Evolutionary conservation across 2,113 vertebrate genomes (phyloP).

Genomic region (Turdus rufiventris): DNA sequence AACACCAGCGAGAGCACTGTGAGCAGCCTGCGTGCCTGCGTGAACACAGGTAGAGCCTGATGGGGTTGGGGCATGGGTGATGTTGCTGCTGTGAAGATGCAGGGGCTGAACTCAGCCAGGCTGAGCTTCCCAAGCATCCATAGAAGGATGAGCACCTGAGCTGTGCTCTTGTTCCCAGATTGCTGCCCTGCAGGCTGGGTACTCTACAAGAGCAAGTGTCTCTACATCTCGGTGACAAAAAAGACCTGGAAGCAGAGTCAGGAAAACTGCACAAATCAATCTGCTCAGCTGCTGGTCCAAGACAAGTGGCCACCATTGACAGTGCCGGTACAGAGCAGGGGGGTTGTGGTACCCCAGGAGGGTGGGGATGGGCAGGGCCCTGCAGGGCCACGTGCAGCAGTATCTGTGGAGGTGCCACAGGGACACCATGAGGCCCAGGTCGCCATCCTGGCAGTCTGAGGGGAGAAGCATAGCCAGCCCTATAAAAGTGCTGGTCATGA

Average conservation of each 20-base stretch:
- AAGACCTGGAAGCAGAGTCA: accelerated
- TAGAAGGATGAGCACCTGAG: background rate
- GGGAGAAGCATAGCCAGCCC: no score
- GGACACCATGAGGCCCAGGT: accelerated
- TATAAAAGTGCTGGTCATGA: accelerated
- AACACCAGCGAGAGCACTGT: background rate
- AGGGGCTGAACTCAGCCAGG: background rate
- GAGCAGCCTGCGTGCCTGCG: background rate
- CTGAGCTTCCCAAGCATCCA: background rate
- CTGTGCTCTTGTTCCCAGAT: background rate
- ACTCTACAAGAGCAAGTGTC: slow-evolving; percentile 14
- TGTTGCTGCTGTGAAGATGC: accelerated
- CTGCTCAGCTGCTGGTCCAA: background rate
- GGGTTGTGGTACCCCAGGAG: background rate
- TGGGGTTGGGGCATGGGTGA: accelerated
- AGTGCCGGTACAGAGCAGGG: background rate
- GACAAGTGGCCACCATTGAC: accelerated
- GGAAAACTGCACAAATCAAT: accelerated
- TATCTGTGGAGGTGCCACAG: background rate
- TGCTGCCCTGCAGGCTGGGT: slow-evolving; percentile 25
- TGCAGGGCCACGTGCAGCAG: accelerated
- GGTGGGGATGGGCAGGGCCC: background rate
- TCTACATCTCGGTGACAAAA: background rate
- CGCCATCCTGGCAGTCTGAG: no score
- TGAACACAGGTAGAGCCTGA: background rate